Evolutionary conservation across 1,140 invertebrate genomes (phyloP).

Genomic region (Telenomus remus): DNA sequence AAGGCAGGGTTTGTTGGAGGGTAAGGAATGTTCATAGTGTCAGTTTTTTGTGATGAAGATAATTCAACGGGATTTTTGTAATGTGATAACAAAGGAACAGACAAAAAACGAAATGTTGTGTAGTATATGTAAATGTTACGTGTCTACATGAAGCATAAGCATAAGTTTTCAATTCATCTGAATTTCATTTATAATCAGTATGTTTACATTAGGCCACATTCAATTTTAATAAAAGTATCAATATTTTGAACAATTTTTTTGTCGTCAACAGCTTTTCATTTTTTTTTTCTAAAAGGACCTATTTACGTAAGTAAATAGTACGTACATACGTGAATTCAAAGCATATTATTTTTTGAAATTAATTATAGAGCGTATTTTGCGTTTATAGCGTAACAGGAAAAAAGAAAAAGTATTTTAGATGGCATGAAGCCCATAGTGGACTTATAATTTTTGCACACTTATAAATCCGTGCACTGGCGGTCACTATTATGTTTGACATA

Average conservation of each 20-base stretch:
- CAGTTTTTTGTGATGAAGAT: constrained; percentile 60
- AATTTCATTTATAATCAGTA: neutral
- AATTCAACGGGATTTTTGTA: constrained; percentile 68
- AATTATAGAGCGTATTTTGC: too few species aligned
- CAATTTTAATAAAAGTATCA: neutral
- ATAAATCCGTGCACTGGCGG: too few species aligned
- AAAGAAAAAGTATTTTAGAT: too few species aligned
- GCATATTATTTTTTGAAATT: too few species aligned
- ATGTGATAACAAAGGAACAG: constrained; percentile 74
- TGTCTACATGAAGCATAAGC: constrained; percentile 1
- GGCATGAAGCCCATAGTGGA: too few species aligned
- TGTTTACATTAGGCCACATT: neutral
- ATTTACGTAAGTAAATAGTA: constrained; percentile 35
- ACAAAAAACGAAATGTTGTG: constrained; percentile 75
- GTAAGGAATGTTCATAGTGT: constrained; percentile 53
- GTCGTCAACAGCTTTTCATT: constrained; percentile 52
- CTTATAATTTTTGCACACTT: too few species aligned
- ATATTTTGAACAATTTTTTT: constrained; percentile 25
- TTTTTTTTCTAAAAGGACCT: too few species aligned
- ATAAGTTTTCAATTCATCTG: neutral
- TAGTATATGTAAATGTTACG: constrained; percentile 74
- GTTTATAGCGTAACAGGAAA: too few species aligned
- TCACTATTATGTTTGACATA: too few species aligned
- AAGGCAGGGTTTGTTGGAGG: constrained; percentile 50
- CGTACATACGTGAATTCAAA: too few species aligned